Base-by-base conservation (phyloP, 2,888 invertebrate genomes). In the Trichacis sp. region DNA sequence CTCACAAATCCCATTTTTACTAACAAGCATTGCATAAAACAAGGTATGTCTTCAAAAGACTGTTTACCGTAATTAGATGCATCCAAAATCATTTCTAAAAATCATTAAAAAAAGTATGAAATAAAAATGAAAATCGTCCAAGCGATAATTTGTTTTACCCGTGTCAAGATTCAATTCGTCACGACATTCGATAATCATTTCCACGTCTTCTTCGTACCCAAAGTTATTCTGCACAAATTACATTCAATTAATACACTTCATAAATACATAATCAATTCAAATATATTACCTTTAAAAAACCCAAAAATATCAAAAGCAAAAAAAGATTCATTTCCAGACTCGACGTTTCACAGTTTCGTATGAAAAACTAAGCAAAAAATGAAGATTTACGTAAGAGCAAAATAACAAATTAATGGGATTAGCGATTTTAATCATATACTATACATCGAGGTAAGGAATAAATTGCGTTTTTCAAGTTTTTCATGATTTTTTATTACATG, bases 401-500 rank as follows among this genome's bases (percentile, higher is more conserved):
- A 24, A 24, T 24, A 8, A 24, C 24, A 24, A 24, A 5, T 3
- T 8, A 24, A 5, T 24, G 4, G 24, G 24, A 24, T 24, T 24
- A 5, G 4, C 4, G 24, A 24, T 8, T 24, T 24, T 24, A 24
- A 24, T 24, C 24, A 24, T 24, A 24, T 8, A 24, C 8, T 24
- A 24, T 24, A 24, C 24, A 5, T 8, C 8, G 24, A 5, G 24
- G 24, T 24, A 24, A 24, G 24, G 8, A 3, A 24, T 24, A 40
- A 40, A 40, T 24, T 29, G 33, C 46, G 45, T 63, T 63, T 48
- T 71, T 70, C 64, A n/a, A n/a, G 58, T 72, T 74, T 71, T 70
- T 72, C 72, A 62, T 58, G 45, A 63, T 63, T 53, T 64, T 71
- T 70, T 77, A 78, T 77, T 78, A 75, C 71, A 76, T 75, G n/a